These are phyloP conservation scores for Zootoca vivipara DNA, from an alignment of 2,113 vertebrate genomes.

Conservation along the genomic window DNA sequence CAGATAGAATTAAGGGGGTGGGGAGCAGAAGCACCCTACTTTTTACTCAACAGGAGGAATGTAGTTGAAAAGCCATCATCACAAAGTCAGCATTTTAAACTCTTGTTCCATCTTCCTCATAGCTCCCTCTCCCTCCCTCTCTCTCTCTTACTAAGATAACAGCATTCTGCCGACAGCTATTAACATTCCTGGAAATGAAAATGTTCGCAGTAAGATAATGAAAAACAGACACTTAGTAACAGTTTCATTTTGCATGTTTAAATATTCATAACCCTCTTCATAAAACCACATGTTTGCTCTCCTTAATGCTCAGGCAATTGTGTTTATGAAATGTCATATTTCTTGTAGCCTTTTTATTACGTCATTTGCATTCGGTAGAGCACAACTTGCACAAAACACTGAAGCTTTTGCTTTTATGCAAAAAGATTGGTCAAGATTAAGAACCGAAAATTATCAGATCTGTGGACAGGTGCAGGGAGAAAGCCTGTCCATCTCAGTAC, in stretches of 20 bases:
- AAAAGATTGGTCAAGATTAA: slow-evolving; percentile 24
- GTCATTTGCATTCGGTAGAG: slow-evolving; percentile 48
- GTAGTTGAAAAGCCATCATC: slow-evolving; percentile 44
- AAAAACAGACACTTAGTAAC: slow-evolving; percentile 78
- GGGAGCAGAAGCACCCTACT: slow-evolving; percentile 36
- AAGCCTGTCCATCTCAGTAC: slow-evolving; percentile 15
- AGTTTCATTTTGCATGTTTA: slow-evolving; percentile 79
- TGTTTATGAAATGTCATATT: slow-evolving; percentile 79
- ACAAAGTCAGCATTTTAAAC: slow-evolving; percentile 63
- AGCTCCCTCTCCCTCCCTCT: slow-evolving; percentile 31
- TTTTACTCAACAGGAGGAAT: slow-evolving; percentile 55
- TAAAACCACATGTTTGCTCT: slow-evolving; percentile 75
- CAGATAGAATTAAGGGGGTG: slow-evolving; percentile 20
- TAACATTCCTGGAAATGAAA: slow-evolving; percentile 69
- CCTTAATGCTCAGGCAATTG: slow-evolving; percentile 65
- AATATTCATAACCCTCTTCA: slow-evolving; percentile 79
- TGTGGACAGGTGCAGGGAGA: background rate
- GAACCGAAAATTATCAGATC: slow-evolving; percentile 48
- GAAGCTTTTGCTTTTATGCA: slow-evolving; percentile 12
- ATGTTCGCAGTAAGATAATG: slow-evolving; percentile 71
- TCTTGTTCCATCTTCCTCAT: slow-evolving; percentile 49
- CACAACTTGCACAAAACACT: slow-evolving; percentile 4
- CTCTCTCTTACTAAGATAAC: slow-evolving; percentile 33
- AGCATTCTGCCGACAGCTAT: slow-evolving; percentile 57
- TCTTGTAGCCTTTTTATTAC: slow-evolving; percentile 63